Conservation (phyloP, 2,888 invertebrate genomes). For the Steinernema scapterisci region DNA sequence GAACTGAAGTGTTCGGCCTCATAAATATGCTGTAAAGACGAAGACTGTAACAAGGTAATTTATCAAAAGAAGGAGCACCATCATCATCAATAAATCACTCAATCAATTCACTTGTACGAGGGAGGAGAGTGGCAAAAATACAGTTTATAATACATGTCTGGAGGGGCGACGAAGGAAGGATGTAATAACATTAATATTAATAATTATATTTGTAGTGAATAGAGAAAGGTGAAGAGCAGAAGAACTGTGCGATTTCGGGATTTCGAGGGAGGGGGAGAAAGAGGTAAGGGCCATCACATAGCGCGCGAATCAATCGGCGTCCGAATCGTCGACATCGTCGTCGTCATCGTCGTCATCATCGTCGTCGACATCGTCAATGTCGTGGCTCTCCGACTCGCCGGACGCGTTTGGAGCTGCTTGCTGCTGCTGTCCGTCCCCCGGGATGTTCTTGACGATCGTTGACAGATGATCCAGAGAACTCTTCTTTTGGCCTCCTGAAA, state of each 20-base stretch:
- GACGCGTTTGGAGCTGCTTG: constrained; percentile 19
- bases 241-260: background rate
- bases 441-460: constrained; percentile 32
- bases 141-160: background rate
- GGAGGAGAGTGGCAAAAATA: background rate
- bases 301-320: constrained; percentile 11
- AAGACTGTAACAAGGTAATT: constrained; percentile 21
- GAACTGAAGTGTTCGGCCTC: background rate
- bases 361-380: background rate
- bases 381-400: constrained; percentile 25
- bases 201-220: background rate
- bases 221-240: background rate
- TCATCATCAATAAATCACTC: constrained; percentile 19
- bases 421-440: constrained; percentile 26
- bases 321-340: constrained; percentile 26
- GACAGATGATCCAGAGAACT: constrained; percentile 30
- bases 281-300: constrained; percentile 1
- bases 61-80: constrained; percentile 17
- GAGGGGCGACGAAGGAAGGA: background rate
- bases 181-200: constrained; percentile 31
- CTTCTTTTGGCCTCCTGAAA: constrained; percentile 32
- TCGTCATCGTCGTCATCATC: constrained; percentile 27
- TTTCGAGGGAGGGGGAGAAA: background rate
- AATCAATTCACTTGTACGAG: background rate
- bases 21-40: background rate